Conservation (phyloP, 2,888 invertebrate species). For the Diploptera punctata region DNA sequence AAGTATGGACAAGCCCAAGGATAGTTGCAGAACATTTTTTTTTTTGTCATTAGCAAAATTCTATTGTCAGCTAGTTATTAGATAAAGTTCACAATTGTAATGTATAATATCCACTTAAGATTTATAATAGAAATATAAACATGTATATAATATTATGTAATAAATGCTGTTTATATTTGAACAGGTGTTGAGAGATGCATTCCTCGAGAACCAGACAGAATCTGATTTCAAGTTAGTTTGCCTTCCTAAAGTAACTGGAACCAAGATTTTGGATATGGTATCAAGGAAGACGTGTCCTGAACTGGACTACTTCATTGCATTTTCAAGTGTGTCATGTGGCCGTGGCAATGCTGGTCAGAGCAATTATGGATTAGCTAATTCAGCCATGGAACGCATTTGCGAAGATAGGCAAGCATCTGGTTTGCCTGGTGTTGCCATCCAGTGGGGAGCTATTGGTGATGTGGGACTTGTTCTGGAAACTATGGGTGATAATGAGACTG, state of each 20-base stretch:
- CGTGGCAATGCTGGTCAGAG: slow-evolving; percentile 96
- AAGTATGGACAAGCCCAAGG: no score
- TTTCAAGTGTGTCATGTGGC: slow-evolving; percentile 96
- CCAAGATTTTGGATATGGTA: slow-evolving; percentile 79
- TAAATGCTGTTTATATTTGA: slow-evolving; percentile 8
- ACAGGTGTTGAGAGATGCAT: slow-evolving; percentile 78
- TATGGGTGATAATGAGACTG: slow-evolving; percentile 88
- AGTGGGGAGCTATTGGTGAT: slow-evolving; percentile 99
- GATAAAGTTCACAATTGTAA: no score
- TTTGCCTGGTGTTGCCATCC: slow-evolving; percentile 88
- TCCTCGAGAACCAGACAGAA: slow-evolving; percentile 85
- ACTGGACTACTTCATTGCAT: slow-evolving; percentile 92
- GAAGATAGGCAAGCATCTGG: slow-evolving; percentile 83
- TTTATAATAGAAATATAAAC: no score
- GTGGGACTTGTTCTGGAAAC: slow-evolving; percentile 92
- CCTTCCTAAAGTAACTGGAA: slow-evolving; percentile 82
- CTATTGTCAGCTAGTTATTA: no score
- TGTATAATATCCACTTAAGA: no score
- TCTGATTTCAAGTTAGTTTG: slow-evolving; percentile 82
- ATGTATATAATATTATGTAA: no score
- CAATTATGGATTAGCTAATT: slow-evolving; percentile 97
- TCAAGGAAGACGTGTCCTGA: slow-evolving; percentile 80
- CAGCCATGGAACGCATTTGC: slow-evolving; percentile 95
- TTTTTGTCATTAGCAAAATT: no score
- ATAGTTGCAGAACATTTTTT: no score